Evolutionary conservation across 2,113 vertebrate genomes (phyloP).

Genomic region (Reinhardtius hippoglossoides): DNA sequence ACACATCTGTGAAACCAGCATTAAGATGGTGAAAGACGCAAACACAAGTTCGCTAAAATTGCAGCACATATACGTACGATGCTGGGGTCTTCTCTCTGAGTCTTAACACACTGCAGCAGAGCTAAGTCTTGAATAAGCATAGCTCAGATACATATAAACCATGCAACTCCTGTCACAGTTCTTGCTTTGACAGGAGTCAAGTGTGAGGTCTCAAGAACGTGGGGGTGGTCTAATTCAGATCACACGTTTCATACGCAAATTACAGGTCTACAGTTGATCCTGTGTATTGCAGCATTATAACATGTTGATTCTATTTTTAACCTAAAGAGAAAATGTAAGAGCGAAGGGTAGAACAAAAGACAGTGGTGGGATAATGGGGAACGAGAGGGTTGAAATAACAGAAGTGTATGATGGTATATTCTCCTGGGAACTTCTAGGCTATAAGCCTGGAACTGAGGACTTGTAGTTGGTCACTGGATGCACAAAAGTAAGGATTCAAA

Average conservation of each 20-base stretch:
- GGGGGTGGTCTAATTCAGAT: background rate
- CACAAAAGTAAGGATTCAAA: background rate
- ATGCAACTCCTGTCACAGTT: background rate
- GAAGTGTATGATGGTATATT: background rate
- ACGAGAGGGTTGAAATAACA: background rate
- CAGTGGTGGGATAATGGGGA: background rate
- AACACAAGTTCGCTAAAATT: too few species aligned
- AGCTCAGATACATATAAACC: background rate
- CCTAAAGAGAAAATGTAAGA: conserved; percentile 2
- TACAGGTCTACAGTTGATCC: background rate
- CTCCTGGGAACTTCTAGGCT: background rate
- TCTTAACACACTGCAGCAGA: background rate
- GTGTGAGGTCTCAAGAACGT: background rate
- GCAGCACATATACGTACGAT: too few species aligned
- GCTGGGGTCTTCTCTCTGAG: too few species aligned
- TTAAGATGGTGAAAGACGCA: too few species aligned
- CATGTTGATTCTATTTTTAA: conserved; percentile 17
- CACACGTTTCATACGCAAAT: background rate
- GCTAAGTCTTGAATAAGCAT: background rate
- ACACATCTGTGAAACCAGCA: too few species aligned
- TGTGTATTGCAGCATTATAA: too few species aligned
- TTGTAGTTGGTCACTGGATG: too few species aligned
- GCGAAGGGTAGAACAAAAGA: too few species aligned
- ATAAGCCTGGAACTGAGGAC: background rate
- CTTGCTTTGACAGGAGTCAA: background rate